These are phyloP conservation scores for Dasyprocta punctata DNA, from an alignment of 2,113 vertebrate species.

Conservation along the genomic window DNA sequence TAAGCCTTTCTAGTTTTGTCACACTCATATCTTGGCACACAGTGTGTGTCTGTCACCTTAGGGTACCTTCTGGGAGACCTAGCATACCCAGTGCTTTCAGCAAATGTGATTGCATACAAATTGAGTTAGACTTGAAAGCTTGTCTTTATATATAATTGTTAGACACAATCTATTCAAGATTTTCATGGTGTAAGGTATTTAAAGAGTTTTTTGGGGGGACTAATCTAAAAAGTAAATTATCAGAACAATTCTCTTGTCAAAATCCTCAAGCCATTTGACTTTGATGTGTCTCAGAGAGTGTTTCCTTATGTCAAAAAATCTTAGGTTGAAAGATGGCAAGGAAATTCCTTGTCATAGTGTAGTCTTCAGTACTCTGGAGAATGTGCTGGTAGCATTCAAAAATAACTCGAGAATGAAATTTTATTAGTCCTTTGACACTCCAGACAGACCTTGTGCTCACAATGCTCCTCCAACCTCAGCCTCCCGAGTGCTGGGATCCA, in stretches of 20 bases:
- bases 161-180: not conserved
- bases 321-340: not conserved
- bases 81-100: not conserved
- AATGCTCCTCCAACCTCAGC: too few species aligned
- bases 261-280: constrained; percentile 58
- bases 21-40: not conserved
- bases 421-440: not conserved
- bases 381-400: constrained; percentile 36
- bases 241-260: constrained; percentile 30
- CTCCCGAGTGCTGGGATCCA: too few species aligned
- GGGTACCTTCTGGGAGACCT: not conserved
- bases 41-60: not conserved
- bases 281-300: constrained; percentile 41
- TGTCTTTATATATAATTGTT: constrained; percentile 40
- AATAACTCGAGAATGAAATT: constrained; percentile 8
- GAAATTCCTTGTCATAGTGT: constrained; percentile 64
- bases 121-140: constrained; percentile 20
- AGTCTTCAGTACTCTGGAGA: constrained; percentile 25
- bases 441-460: too few species aligned
- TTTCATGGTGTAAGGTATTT: not conserved
- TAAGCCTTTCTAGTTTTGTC: not conserved
- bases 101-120: not conserved
- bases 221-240: constrained; percentile 27
- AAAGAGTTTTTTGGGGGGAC: not conserved
- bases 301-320: constrained; percentile 68